Evolutionary conservation across 1,140 invertebrate genomes (phyloP).

Genomic region (Proctacanthus coquilletti): DNA sequence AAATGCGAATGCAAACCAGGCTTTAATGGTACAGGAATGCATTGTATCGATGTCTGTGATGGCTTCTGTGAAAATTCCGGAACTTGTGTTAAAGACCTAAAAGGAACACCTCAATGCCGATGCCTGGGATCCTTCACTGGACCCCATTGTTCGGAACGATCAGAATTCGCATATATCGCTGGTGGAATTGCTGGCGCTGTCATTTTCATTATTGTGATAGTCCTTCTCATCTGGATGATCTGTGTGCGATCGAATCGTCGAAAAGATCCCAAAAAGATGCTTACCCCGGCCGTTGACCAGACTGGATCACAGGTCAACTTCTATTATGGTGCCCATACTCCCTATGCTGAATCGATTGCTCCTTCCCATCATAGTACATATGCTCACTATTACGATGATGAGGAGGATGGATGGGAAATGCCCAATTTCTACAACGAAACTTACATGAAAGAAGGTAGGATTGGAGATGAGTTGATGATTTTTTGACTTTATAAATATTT

Average conservation of each 20-base stretch:
- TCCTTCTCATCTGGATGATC: slow-evolving; percentile 92
- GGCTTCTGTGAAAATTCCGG: slow-evolving; percentile 86
- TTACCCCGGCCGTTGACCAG: slow-evolving; percentile 70
- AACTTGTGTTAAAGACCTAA: slow-evolving; percentile 69
- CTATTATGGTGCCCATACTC: slow-evolving; percentile 79
- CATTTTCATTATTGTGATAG: slow-evolving; percentile 80
- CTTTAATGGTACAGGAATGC: slow-evolving; percentile 75
- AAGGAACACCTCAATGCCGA: slow-evolving; percentile 69
- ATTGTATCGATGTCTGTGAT: slow-evolving; percentile 71
- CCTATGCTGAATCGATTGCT: slow-evolving; percentile 87
- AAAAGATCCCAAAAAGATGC: slow-evolving; percentile 75
- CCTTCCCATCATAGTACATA: slow-evolving; percentile 91
- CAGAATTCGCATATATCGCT: slow-evolving; percentile 87
- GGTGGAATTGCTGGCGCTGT: slow-evolving; percentile 83
- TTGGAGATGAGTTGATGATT: slow-evolving; percentile 1
- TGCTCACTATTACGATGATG: slow-evolving; percentile 87
- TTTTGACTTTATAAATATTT: not conserved
- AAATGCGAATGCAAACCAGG: slow-evolving; percentile 88
- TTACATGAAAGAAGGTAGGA: slow-evolving; percentile 79
- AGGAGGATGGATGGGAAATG: slow-evolving; percentile 95
- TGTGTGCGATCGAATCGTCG: slow-evolving; percentile 72
- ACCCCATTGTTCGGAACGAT: slow-evolving; percentile 77
- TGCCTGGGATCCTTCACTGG: slow-evolving; percentile 86
- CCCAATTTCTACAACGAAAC: slow-evolving; percentile 95
- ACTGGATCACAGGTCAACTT: slow-evolving; percentile 89